Percentiles rank a stretch among this genome's conserved stretches.
phyloP scores from a whole-genome alignment of 2,797 vertebrate genomes.

The Pseudocheirus occidentalis region DNA sequence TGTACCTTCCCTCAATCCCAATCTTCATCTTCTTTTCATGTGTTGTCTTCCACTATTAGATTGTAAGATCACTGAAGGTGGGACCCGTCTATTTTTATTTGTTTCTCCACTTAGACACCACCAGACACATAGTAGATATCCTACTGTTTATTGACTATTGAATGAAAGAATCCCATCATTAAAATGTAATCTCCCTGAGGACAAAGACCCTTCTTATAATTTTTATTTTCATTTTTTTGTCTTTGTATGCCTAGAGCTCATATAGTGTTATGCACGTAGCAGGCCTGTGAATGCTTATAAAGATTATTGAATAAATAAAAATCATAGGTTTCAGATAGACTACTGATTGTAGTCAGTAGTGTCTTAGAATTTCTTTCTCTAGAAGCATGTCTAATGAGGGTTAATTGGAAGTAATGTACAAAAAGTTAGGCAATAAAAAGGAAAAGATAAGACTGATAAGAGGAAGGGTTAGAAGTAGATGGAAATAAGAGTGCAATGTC shows the following conservation, averaged over 20 bases:
- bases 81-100: neutral
- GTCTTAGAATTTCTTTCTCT: neutral
- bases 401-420: neutral
- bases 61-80: neutral
- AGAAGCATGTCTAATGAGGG: neutral
- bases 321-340: neutral
- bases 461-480: conserved; percentile 2
- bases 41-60: neutral
- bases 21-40: neutral
- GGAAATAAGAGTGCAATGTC: neutral
- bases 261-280: neutral
- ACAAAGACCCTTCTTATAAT: neutral
- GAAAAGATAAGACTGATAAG: neutral
- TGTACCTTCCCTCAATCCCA: neutral
- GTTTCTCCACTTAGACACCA: neutral
- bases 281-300: neutral
- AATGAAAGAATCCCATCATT: neutral
- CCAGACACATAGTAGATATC: neutral
- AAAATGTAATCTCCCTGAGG: neutral
- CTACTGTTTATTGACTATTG: neutral
- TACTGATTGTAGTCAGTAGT: neutral
- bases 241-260: neutral
- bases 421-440: neutral
- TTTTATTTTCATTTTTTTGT: neutral
- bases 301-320: neutral